Percentiles rank a stretch among this genome's conserved stretches.
These are phyloP conservation scores for Miniopterus natalensis DNA, from an alignment of 2,113 vertebrate species.

Conservation along the genomic window DNA sequence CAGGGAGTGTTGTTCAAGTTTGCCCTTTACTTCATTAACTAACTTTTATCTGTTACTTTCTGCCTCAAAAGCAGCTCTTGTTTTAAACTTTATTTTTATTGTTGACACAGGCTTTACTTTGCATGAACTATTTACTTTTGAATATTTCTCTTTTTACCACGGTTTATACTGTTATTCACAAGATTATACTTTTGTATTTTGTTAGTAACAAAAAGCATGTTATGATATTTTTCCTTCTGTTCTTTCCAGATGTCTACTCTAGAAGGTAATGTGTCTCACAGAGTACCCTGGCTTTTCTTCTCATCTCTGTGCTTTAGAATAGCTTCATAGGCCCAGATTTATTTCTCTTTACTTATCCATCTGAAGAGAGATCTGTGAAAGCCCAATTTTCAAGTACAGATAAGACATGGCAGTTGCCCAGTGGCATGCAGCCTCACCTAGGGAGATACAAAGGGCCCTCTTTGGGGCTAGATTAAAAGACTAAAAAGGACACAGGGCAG, in stretches of 20 bases:
- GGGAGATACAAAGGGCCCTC: neutral
- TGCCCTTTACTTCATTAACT: neutral
- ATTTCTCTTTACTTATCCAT: slow-evolving; percentile 21
- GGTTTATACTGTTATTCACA: neutral
- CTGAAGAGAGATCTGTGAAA: neutral
- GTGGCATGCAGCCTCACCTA: neutral
- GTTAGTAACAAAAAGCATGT: neutral
- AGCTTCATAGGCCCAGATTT: neutral
- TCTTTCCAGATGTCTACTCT: neutral
- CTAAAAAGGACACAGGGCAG: neutral
- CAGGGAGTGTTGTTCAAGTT: neutral
- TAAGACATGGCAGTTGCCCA: neutral
- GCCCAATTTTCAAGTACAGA: neutral
- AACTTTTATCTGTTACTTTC: neutral
- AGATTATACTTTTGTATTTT: neutral
- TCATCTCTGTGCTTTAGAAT: slow-evolving; percentile 1
- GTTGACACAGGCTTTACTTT: neutral
- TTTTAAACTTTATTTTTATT: neutral
- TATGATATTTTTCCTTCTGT: neutral
- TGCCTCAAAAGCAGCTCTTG: neutral
- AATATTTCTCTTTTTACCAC: neutral
- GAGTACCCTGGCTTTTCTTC: neutral
- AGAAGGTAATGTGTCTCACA: neutral
- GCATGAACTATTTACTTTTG: neutral
- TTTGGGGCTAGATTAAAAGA: neutral